Evolutionary conservation across 2,797 vertebrate genomes (phyloP).

Genomic region (Phataginus tetradactyla): DNA sequence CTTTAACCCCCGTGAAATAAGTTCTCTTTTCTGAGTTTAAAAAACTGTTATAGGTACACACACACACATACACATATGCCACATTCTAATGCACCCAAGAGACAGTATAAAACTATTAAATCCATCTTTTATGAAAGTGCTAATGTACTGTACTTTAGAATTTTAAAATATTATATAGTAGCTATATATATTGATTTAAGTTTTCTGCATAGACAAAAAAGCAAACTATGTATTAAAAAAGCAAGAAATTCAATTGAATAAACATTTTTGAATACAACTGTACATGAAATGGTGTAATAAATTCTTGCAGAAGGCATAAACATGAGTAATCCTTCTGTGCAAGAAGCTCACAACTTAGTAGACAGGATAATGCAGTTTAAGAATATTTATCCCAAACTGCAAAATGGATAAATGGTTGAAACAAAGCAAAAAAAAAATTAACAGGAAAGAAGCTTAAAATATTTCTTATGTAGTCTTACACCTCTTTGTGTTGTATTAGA

Average conservation of each 20-base stretch:
- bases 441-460: not conserved
- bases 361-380: not conserved
- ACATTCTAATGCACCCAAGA: not conserved
- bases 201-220: not conserved
- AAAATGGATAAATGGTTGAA: not conserved
- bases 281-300: not conserved
- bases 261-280: not conserved
- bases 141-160: not conserved
- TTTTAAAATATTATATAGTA: not conserved
- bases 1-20: not conserved
- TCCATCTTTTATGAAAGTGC: not conserved
- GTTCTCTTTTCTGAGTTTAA: not conserved
- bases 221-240: not conserved
- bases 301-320: not conserved
- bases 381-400: not conserved
- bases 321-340: not conserved
- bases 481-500: not conserved
- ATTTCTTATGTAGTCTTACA: not conserved
- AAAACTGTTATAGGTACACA: not conserved
- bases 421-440: not conserved
- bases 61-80: not conserved
- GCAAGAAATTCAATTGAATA: not conserved
- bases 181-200: not conserved
- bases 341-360: not conserved
- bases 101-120: not conserved